Base-by-base conservation (phyloP, 2,888 invertebrate genomes). In the Sarcophaga variegata region DNA sequence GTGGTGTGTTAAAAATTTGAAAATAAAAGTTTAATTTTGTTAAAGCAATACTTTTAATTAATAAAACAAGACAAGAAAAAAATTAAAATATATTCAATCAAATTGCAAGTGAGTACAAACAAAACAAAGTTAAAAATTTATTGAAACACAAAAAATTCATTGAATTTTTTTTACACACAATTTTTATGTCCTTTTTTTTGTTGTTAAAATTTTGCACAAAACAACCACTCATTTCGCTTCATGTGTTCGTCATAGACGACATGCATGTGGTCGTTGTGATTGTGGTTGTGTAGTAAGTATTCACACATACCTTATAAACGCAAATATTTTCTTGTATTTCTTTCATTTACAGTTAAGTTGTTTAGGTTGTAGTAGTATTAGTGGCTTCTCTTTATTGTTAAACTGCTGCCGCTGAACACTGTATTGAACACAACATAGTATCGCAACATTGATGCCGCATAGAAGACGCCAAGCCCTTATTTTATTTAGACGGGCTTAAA, bases 401-500 rank as follows among this genome's bases (percentile, higher is more conserved):
- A 76, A 20, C 25, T 59, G 60, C 37, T 20, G 54, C 72, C 45
- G 60, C 66, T 72, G 54, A 59, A 70, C 49, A 59, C 76, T 80
- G 59, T 66, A 81, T 71, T 70, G 72, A 20, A 82, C 17, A 54
- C 12, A 71, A 78, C 64, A 81, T 80, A 86, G 80, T 80, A 74
- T 81, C 74, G 49, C 74, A 81, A 76, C 69, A 14, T 71, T 70
- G 64, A 22, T 76, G 70, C 76, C 69, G 59, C 64, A 84, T 67
- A 79, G 70, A 60, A 81, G 84, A 87, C 83, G 87, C 87, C 83
- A 84, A 84, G 75, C 84, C 81, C 47, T 25, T 74, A 74, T 76
- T 45, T 49, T n/a, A 25, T 59, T 37, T 14, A 60, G 17, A 45
- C 69, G 17, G 66, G 14, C 14, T 74, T 49, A 62, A 79, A 77